phyloP scores from a whole-genome alignment of 2,797 vertebrate genomes.

The Thalassophryne amazonica region DNA sequence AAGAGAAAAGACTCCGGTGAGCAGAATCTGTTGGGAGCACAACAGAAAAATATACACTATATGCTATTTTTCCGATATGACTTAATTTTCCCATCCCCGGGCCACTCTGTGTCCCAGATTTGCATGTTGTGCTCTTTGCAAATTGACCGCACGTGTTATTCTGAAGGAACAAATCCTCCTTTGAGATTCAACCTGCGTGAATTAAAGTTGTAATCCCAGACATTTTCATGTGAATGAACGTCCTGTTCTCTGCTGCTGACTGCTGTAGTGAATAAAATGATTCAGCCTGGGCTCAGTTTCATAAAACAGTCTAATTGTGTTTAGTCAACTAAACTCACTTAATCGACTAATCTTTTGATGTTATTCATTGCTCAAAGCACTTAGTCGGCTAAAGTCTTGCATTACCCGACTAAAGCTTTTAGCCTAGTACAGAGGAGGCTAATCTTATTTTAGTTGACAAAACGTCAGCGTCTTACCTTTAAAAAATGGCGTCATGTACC shows the following conservation, averaged over 20 bases:
- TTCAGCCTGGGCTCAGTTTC: too few relatives aligned
- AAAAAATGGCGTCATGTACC: too few relatives aligned
- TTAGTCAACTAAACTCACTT: too few relatives aligned
- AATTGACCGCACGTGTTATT: slow-evolving; percentile 28
- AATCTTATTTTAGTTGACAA: too few relatives aligned
- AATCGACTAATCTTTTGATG: too few relatives aligned
- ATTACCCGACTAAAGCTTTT: too few relatives aligned
- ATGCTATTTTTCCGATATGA: slow-evolving; percentile 15
- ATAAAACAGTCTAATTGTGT: too few relatives aligned
- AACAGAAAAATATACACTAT: slow-evolving; percentile 18
- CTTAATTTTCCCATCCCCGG: slow-evolving; percentile 25
- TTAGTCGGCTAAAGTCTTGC: too few relatives aligned
- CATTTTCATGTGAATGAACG: slow-evolving; percentile 18
- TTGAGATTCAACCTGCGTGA: slow-evolving; percentile 22
- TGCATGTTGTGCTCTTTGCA: slow-evolving; percentile 24
- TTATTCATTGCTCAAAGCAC: too few relatives aligned
- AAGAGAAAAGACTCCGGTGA: slow-evolving; percentile 1
- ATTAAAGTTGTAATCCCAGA: slow-evolving; percentile 22
- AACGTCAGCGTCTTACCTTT: too few relatives aligned
- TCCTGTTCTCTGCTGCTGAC: neutral
- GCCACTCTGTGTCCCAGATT: slow-evolving; percentile 42
- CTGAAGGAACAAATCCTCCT: slow-evolving; percentile 25
- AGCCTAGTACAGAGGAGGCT: too few relatives aligned
- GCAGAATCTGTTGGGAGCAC: slow-evolving; percentile 3
- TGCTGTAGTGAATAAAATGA: neutral